These are phyloP conservation scores for Hemicordylus capensis DNA, from an alignment of 2,113 vertebrate genomes.

Conservation along the genomic window DNA sequence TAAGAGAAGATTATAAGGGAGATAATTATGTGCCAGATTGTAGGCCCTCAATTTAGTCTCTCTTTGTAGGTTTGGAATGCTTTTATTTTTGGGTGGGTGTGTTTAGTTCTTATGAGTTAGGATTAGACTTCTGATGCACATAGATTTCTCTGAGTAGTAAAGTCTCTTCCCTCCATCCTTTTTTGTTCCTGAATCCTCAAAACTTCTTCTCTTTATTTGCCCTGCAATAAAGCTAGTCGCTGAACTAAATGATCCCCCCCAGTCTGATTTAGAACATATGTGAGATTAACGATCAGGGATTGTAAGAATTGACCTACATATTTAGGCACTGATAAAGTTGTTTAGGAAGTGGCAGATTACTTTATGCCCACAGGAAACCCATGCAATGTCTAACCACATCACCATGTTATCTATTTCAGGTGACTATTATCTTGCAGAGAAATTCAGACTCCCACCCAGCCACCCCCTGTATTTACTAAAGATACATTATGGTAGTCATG, in stretches of 20 bases:
- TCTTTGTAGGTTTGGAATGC: background rate
- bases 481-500: too few relatives aligned
- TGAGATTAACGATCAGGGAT: background rate
- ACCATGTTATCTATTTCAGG: too few relatives aligned
- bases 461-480: background rate
- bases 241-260: background rate
- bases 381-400: too few relatives aligned
- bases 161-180: background rate
- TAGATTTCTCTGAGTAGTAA: background rate
- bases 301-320: background rate
- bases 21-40: slow-evolving; percentile 2
- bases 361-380: too few relatives aligned
- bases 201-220: background rate
- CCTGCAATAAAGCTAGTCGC: background rate
- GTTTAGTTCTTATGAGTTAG: background rate
- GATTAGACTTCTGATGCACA: background rate
- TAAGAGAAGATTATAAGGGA: background rate
- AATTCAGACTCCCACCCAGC: too few relatives aligned
- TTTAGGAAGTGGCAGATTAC: background rate
- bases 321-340: background rate
- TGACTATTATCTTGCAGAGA: too few relatives aligned
- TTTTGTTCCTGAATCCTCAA: background rate
- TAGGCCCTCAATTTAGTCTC: background rate
- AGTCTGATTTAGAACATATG: background rate
- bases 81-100: background rate